These are phyloP conservation scores for Chrysodeixis includens DNA, from an alignment of 2,888 invertebrate species.

Conservation along the genomic window DNA sequence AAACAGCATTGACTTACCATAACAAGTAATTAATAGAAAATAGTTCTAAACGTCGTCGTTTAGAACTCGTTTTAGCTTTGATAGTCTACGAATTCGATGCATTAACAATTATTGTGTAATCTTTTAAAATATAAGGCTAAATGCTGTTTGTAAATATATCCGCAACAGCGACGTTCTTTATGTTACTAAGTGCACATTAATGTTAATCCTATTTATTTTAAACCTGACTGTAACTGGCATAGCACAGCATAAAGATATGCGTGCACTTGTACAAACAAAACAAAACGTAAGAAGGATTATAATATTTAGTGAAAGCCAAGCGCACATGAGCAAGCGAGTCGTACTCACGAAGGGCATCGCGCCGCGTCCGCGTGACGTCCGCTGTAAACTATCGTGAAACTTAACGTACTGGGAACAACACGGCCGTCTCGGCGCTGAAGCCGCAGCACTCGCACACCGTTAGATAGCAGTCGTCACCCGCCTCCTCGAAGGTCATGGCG, in stretches of 20 bases:
- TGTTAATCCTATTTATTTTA: slow-evolving; percentile 12
- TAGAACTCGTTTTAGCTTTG: slow-evolving; percentile 28
- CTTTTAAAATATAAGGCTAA: not conserved
- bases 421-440: slow-evolving; percentile 86
- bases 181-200: not conserved
- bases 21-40: not conserved
- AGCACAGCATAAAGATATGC: slow-evolving; percentile 39
- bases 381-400: slow-evolving; percentile 85
- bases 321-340: slow-evolving; percentile 75
- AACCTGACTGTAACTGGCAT: slow-evolving; percentile 13
- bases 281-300: slow-evolving; percentile 39
- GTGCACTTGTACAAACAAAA: slow-evolving; percentile 72
- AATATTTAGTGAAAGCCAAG: slow-evolving; percentile 61
- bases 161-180: slow-evolving; percentile 6
- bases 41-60: not conserved
- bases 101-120: slow-evolving; percentile 29
- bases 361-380: slow-evolving; percentile 72
- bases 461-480: slow-evolving; percentile 84
- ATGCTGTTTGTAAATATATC: not conserved
- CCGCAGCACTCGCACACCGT: slow-evolving; percentile 89
- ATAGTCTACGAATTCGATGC: slow-evolving; percentile 6
- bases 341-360: slow-evolving; percentile 88
- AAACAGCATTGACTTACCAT: slow-evolving; percentile 1
- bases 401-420: slow-evolving; percentile 87
- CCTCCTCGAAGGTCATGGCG: slow-evolving; percentile 88